Base-by-base conservation (phyloP, 2,113 vertebrate species). In the Puntigrus tetrazona region DNA sequence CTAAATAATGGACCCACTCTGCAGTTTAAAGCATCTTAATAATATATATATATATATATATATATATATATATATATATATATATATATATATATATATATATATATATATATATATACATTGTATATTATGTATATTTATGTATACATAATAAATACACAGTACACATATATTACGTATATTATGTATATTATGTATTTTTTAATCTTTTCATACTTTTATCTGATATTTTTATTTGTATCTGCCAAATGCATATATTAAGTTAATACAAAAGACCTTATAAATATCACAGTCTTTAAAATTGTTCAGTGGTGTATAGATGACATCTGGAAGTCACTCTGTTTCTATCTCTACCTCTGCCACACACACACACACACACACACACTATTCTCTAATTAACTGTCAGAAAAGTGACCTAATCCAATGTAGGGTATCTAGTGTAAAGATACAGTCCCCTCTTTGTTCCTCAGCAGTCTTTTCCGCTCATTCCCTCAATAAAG, bases 381-480 rank as follows among this genome's bases (percentile, higher is more conserved):
- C 63, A 67, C 29, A 67, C 7, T 4, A 73, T 69, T 69, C 69
- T 77, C 29, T 50, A 52, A 65, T 25, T 45, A 31, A 61, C 47
- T 82, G 78, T 86, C 10, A 83, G 25, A 67, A 29, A 70, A 55
- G 22, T 52, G 61, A 70, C 22, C 20, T 16, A 82, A 70, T 82
- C 63, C 63, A 47, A 29, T 31, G 27, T 25, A 27, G 43, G 25
- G 79, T 70, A 27, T 82, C 45, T 55, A 41, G 27, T 45, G 13
- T 38, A 38, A 34, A 70, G 20, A 81, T 38, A 81, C 79, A 81
- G 5, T 70, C 22, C 38, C 14, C 41, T 45, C 29, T 70, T 82
- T 81, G 79, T 81, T 81, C 45, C 13, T 70, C 79, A 50, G 8
- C 7, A 61, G 25, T 80, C 25, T 18, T 47, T 69, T 55, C 22